phyloP scores from a whole-genome alignment of 2,113 vertebrate species.

The Gymnobelideus leadbeateri region DNA sequence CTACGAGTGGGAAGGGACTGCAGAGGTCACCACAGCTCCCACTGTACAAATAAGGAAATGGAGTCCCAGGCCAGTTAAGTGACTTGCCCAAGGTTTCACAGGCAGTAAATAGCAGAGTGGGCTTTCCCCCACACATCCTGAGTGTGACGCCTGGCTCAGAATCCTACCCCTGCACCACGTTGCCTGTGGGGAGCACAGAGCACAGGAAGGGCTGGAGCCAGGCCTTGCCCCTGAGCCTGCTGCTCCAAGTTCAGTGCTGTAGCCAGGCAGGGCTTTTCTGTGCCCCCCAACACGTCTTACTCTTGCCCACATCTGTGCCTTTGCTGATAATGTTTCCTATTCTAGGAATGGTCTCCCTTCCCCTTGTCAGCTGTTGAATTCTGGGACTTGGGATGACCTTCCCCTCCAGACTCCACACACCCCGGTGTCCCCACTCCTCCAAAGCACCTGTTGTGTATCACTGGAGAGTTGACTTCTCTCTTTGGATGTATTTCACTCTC shows the following conservation, averaged over 20 bases:
- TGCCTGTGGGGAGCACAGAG: not conserved
- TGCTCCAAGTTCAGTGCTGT: too few species aligned
- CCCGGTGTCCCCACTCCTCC: not conserved
- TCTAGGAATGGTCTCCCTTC: not conserved
- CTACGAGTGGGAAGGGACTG: not conserved
- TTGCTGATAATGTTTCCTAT: not conserved
- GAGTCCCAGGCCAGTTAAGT: not conserved
- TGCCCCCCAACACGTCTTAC: not conserved
- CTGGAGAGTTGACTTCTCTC: accelerated
- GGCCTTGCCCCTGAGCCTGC: not conserved
- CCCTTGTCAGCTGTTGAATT: not conserved
- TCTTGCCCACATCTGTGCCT: not conserved
- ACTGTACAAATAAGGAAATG: not conserved
- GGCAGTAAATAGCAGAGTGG: not conserved
- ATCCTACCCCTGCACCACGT: not conserved
- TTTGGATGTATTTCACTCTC: not conserved
- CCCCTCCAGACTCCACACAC: not conserved
- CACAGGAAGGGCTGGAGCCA: not conserved
- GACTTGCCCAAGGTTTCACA: not conserved
- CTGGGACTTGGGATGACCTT: not conserved
- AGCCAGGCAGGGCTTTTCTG: not conserved
- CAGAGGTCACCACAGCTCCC: too few species aligned
- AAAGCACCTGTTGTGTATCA: not conserved
- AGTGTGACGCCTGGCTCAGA: not conserved
- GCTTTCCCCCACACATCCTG: not conserved